Base-by-base conservation (phyloP, 2,888 invertebrate genomes). In the Leucoptera coffeella region DNA sequence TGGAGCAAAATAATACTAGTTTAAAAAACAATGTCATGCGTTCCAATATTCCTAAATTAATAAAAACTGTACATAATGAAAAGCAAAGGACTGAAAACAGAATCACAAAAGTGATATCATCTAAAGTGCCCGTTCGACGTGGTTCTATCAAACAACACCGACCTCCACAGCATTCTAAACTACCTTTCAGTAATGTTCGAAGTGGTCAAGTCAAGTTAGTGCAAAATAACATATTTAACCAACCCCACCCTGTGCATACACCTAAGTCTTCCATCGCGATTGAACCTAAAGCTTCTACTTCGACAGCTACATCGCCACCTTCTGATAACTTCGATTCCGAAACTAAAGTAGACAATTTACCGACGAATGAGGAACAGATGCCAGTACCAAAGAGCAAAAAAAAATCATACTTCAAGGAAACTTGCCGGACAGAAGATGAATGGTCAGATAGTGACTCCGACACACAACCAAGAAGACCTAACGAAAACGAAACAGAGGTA, bases 371-470 rank as follows among this genome's bases (percentile, higher is more conserved):
- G n/a, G n/a, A n/a, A n/a, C n/a, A n/a, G n/a, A n/a, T n/a, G n/a
- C n/a, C n/a, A n/a, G n/a, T n/a, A n/a, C n/a, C n/a, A n/a, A n/a
- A n/a, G n/a, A n/a, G n/a, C n/a, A n/a, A 17, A 17, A 9, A 51
- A 33, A 69, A 73, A 30, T 67, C 64, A 35, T 78, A 62, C 38
- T 72, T 72, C 41, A 65, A 71, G 10, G 78, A 78, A 46, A 77
- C 78, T 2, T 78, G 78, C 41, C 75, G 76, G 26, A 78, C 78
- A 12, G 78, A 78, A 43, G 78, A 78, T 31, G 78, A 77, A 40
- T 75, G 75, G 56, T 73, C 73, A 1, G 71, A 65, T 13, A 67
- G 67, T 32, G 65, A 65, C 30, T 48, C 56, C n/a, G 65, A 64
- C 25, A 17, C 17, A 7, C 9, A 7, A 17, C 6, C 10, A 12